Evolutionary conservation across 2,797 vertebrate species (phyloP).

Genomic region (Phoebastria nigripes): DNA sequence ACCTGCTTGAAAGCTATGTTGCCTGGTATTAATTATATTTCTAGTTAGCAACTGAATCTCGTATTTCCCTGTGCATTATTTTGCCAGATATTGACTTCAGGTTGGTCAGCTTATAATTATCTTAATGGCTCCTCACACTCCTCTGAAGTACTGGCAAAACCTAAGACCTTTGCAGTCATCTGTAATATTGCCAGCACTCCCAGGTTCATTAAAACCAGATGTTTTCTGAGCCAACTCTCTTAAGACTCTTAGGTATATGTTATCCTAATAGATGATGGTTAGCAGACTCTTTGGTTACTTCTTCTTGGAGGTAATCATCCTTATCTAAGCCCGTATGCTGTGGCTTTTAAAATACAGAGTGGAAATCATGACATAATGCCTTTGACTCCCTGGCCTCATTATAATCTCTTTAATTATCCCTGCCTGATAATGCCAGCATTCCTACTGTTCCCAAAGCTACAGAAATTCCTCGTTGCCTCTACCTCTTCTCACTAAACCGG

Average conservation of each 20-base stretch:
- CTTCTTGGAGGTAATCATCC: constrained; percentile 18
- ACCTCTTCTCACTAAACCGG: neutral
- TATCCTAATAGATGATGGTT: constrained; percentile 2
- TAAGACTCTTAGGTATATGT: neutral
- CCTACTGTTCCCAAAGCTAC: neutral
- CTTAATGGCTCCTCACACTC: neutral
- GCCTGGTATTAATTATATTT: neutral
- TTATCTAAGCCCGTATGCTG: neutral
- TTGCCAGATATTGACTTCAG: neutral
- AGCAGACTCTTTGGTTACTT: neutral
- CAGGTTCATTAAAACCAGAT: constrained; percentile 11
- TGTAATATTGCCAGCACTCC: neutral
- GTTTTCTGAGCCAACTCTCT: neutral
- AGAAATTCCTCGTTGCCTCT: neutral
- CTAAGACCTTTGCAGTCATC: neutral
- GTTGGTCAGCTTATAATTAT: neutral
- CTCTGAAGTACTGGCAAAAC: neutral
- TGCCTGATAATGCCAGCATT: neutral
- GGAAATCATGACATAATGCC: neutral
- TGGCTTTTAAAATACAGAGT: neutral
- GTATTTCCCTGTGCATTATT: neutral
- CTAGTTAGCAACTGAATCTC: neutral
- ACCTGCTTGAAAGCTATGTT: neutral
- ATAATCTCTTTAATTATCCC: neutral
- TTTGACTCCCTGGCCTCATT: neutral